These are phyloP conservation scores for Echeneis naucrates DNA, from an alignment of 2,797 vertebrate species.

Conservation along the genomic window DNA sequence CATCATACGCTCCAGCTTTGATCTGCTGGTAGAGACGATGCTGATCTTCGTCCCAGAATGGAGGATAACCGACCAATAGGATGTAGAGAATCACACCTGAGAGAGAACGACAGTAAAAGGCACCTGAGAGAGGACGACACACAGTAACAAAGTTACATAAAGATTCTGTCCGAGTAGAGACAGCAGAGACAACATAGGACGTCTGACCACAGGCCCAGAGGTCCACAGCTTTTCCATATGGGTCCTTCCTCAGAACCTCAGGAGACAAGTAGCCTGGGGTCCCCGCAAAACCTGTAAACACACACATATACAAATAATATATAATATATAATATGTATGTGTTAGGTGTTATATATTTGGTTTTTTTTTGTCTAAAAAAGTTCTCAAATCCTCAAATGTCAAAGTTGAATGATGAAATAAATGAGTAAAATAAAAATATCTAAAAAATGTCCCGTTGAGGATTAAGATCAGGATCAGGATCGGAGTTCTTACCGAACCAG, in stretches of 20 bases:
- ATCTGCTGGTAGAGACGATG: conserved; percentile 98
- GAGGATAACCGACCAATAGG: conserved; percentile 96
- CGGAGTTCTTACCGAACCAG: conserved; percentile 92
- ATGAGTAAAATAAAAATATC: no score
- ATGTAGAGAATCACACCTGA: conserved; percentile 98
- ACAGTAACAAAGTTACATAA: no score
- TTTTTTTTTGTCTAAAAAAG: no score
- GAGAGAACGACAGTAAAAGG: conserved; percentile 28
- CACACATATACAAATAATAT: neutral
- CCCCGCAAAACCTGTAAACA: conserved; percentile 93
- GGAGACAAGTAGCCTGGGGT: conserved; percentile 97
- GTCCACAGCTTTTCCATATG: conserved; percentile 97
- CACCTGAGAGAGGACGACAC: no score
- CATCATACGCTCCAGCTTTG: conserved; percentile 97
- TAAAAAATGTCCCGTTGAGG: no score
- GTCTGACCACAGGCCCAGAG: conserved; percentile 98
- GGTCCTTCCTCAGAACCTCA: conserved; percentile 96
- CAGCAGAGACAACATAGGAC: neutral
- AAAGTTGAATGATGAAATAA: no score
- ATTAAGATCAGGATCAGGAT: neutral
- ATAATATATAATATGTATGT: conserved; percentile 9
- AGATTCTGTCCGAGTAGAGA: no score
- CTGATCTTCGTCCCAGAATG: conserved; percentile 98
- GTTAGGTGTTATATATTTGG: no score
- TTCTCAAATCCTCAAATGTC: no score